A percentile compares a stretch with the other conserved stretches of the same genome.
Conservation (phyloP, 2,888 invertebrate genomes). For the Lepidocyrtoides sp. region DNA sequence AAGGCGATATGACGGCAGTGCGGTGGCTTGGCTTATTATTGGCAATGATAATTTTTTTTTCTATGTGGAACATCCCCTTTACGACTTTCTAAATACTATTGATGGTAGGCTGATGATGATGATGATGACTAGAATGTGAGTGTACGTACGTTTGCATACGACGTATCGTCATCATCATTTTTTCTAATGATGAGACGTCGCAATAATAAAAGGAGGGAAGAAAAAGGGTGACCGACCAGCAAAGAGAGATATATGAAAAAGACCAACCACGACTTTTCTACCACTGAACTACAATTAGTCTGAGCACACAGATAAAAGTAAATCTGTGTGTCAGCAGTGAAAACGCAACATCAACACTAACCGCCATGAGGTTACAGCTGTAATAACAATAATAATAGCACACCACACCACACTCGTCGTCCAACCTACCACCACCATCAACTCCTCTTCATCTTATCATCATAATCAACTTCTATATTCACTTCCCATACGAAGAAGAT, state of each 20-base stretch:
- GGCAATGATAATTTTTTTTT: conserved; percentile 52
- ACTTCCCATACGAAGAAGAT: conserved; percentile 43
- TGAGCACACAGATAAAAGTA: conserved; percentile 56
- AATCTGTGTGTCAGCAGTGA: conserved; percentile 64
- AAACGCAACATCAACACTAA: conserved; percentile 45
- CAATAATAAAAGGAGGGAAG: neutral
- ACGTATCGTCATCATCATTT: neutral
- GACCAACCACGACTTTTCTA: conserved; percentile 56
- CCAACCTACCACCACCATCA: conserved; percentile 1
- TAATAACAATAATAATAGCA: conserved; percentile 55
- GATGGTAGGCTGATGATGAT: conserved; percentile 4
- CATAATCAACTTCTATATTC: conserved; percentile 33
- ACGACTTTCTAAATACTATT: conserved; percentile 55
- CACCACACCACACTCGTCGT: conserved; percentile 14
- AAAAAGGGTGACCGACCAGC: conserved; percentile 45
- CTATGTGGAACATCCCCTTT: conserved; percentile 51
- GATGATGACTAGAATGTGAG: neutral
- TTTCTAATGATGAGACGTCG: neutral
- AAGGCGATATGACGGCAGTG: neutral
- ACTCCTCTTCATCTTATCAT: conserved; percentile 35
- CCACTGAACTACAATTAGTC: conserved; percentile 64
- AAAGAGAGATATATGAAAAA: neutral
- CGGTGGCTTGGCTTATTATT: conserved; percentile 19
- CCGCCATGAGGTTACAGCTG: conserved; percentile 19
- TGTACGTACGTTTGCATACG: neutral